Evolutionary conservation across 2,888 invertebrate genomes (phyloP).

Genomic region (Busseola fusca): DNA sequence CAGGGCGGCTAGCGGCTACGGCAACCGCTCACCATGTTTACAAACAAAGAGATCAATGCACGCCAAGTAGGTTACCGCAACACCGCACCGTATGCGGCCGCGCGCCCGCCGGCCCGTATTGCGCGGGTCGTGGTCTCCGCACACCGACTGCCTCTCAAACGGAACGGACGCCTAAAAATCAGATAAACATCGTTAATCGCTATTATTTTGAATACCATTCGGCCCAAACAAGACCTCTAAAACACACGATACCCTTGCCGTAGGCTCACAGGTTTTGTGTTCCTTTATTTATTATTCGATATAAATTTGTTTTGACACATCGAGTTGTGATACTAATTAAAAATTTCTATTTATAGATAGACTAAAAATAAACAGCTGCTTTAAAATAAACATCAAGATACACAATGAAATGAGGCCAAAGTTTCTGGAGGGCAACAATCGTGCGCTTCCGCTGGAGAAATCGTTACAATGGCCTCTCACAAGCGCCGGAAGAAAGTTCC

Average conservation of each 20-base stretch:
- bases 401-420: conserved; percentile 56
- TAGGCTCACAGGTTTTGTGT: conserved; percentile 2
- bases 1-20: conserved; percentile 70
- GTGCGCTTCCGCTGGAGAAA: conserved; percentile 79
- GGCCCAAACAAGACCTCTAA: conserved; percentile 7
- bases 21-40: conserved; percentile 87
- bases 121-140: conserved; percentile 85
- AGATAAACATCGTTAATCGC: conserved; percentile 38
- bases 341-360: conserved; percentile 37
- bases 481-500: conserved; percentile 87
- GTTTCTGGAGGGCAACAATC: conserved; percentile 72
- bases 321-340: conserved; percentile 16
- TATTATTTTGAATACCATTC: conserved; percentile 32
- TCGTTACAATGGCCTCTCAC: conserved; percentile 83
- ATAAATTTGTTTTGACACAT: conserved; percentile 23
- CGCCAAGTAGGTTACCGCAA: conserved; percentile 87
- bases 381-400: conserved; percentile 28
- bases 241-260: conserved; percentile 6
- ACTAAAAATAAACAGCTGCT: conserved; percentile 33
- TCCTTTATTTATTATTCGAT: conserved; percentile 12
- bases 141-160: conserved; percentile 56
- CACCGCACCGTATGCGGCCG: conserved; percentile 71
- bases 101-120: conserved; percentile 73
- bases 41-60: conserved; percentile 89
- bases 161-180: conserved; percentile 36